Evolutionary conservation across 37 sponge, comb jelly and placozoan genomes (phyloP).

Genomic region (Cliona cf. orientalis): DNA sequence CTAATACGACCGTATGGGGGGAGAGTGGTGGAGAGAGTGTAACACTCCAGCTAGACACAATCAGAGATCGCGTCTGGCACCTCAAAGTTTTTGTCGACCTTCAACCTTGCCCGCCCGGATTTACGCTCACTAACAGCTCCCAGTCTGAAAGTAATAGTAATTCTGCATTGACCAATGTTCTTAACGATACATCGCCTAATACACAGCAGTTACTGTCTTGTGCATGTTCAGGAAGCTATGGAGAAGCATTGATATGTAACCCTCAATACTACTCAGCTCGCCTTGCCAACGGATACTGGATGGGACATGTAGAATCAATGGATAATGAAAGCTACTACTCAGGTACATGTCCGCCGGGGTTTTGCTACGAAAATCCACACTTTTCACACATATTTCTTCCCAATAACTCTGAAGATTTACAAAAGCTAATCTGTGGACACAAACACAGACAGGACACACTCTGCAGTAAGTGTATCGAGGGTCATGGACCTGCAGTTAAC

Average conservation of each 20-base stretch:
- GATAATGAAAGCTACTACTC: not conserved
- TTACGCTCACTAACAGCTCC: not conserved
- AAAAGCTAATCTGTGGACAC: slow-evolving; percentile 13
- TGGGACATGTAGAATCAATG: not conserved
- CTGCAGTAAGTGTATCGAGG: slow-evolving; percentile 51
- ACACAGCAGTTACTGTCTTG: too few relatives aligned
- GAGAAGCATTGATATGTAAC: slow-evolving; percentile 1
- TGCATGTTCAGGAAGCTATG: slow-evolving; percentile 12
- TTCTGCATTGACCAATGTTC: too few relatives aligned
- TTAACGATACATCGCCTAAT: too few relatives aligned
- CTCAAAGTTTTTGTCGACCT: slow-evolving; percentile 7
- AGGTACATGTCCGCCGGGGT: slow-evolving; percentile 18
- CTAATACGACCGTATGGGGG: too few relatives aligned
- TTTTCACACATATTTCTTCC: not conserved
- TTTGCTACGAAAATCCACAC: not conserved
- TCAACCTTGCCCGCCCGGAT: slow-evolving; percentile 31
- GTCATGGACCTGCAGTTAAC: slow-evolving; percentile 15
- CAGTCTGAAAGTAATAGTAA: too few relatives aligned
- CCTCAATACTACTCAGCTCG: not conserved
- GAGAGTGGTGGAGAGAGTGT: not conserved
- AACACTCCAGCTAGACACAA: not conserved
- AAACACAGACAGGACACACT: slow-evolving; percentile 30
- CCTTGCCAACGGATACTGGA: slow-evolving; percentile 21
- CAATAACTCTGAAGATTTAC: not conserved
- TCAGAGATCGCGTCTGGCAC: slow-evolving; percentile 20